A percentile compares a stretch with the other conserved stretches of the same genome.
Evolutionary conservation across 2,797 vertebrate genomes (phyloP).

Genomic region (Hippopotamyrus pictus): DNA sequence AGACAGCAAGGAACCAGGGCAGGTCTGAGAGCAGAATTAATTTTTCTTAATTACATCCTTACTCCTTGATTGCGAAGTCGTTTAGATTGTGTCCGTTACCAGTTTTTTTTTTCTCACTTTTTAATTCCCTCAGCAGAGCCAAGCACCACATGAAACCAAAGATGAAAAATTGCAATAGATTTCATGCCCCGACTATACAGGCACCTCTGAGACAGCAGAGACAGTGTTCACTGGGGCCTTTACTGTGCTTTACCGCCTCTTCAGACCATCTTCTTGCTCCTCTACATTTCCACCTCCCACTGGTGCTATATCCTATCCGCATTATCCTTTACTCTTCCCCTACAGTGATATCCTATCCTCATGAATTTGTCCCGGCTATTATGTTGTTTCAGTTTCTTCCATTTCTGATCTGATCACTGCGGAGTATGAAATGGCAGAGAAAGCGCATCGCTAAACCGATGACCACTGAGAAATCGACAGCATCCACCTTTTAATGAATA

Average conservation of each 20-base stretch:
- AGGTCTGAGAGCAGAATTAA: neutral
- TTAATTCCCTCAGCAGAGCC: neutral
- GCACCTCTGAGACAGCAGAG: neutral
- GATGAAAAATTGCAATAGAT: neutral
- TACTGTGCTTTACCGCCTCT: neutral
- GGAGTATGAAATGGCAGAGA: conserved; percentile 47
- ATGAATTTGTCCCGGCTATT: neutral
- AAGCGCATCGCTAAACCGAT: conserved; percentile 16
- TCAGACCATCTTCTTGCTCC: neutral
- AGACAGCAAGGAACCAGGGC: neutral
- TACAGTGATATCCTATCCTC: neutral
- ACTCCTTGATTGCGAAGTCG: neutral
- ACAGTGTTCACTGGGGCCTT: neutral
- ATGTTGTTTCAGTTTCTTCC: conserved; percentile 64
- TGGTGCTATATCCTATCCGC: neutral
- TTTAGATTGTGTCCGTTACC: neutral
- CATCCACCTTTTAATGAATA: conserved; percentile 1
- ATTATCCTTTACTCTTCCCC: neutral
- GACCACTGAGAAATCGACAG: conserved; percentile 29
- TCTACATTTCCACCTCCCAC: neutral
- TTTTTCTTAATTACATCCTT: neutral
- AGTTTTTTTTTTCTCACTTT: neutral
- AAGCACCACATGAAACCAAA: neutral
- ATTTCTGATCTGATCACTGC: conserved; percentile 56
- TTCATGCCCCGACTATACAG: neutral